These are phyloP conservation scores for Euleptes europaea DNA, from an alignment of 2,113 vertebrate genomes.

Conservation along the genomic window DNA sequence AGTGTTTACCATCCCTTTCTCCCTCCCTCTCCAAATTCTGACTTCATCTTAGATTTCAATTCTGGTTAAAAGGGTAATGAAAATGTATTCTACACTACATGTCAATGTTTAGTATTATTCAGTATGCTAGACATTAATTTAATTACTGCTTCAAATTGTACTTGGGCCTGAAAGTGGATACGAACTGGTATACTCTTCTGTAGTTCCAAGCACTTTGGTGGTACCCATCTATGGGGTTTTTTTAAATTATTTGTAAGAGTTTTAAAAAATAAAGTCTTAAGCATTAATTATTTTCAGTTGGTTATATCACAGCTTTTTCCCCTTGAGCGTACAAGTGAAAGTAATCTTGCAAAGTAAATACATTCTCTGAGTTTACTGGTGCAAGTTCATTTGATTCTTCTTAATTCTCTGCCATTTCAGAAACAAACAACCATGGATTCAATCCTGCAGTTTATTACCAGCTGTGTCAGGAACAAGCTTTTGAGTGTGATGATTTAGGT, in stretches of 20 bases:
- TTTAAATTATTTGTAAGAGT: too few relatives aligned
- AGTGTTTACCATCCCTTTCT: neutral
- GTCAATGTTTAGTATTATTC: slow-evolving; percentile 2
- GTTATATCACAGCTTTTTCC: neutral
- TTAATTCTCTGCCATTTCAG: neutral
- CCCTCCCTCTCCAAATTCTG: neutral
- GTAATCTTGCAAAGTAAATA: slow-evolving; percentile 38
- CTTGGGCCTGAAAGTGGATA: neutral
- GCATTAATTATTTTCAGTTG: neutral
- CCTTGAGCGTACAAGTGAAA: neutral
- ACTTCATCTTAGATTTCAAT: neutral
- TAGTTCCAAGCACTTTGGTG: neutral
- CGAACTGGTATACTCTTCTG: neutral
- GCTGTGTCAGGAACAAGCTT: neutral
- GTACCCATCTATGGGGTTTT: too few relatives aligned
- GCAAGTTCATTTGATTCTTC: neutral
- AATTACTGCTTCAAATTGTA: slow-evolving; percentile 11
- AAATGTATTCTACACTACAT: neutral
- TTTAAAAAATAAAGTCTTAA: neutral
- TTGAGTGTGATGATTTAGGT: neutral
- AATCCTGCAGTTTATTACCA: neutral
- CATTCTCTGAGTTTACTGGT: neutral
- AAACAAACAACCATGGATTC: neutral
- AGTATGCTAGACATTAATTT: neutral
- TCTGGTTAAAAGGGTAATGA: neutral